A percentile compares a stretch with the other conserved stretches of the same genome.
Evolutionary conservation across 1,140 invertebrate species (phyloP).

Genomic region (Mamestra configurata): DNA sequence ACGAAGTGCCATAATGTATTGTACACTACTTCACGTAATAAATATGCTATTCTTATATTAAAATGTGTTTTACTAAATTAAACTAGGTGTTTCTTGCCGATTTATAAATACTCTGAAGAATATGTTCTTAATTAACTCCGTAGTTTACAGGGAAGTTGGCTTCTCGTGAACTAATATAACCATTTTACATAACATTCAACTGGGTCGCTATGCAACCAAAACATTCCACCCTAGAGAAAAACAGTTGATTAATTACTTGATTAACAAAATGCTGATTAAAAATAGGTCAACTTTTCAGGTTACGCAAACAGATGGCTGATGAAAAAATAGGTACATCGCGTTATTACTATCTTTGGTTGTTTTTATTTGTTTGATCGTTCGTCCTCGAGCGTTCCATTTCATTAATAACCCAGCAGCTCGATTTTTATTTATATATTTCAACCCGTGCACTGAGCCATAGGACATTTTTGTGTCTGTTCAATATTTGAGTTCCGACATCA

Average conservation of each 20-base stretch:
- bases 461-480: not conserved
- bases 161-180: not conserved
- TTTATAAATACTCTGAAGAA: not conserved
- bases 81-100: not conserved
- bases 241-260: not conserved
- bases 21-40: constrained; percentile 74
- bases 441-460: not conserved
- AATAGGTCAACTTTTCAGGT: not conserved
- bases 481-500: too few relatives aligned
- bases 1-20: constrained; percentile 79
- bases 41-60: constrained; percentile 66
- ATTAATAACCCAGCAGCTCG: not conserved
- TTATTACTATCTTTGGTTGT: not conserved
- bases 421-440: not conserved
- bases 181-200: not conserved
- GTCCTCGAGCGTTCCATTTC: not conserved
- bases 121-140: constrained; percentile 4
- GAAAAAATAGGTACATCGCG: not conserved
- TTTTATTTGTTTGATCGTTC: not conserved
- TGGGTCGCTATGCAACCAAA: too few relatives aligned
- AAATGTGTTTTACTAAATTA: not conserved
- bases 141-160: not conserved
- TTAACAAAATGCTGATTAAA: not conserved
- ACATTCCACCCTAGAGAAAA: not conserved
- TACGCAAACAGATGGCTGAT: not conserved